Base-by-base conservation (phyloP, 2,888 invertebrate genomes). In the Pristionchus exspectatus region DNA sequence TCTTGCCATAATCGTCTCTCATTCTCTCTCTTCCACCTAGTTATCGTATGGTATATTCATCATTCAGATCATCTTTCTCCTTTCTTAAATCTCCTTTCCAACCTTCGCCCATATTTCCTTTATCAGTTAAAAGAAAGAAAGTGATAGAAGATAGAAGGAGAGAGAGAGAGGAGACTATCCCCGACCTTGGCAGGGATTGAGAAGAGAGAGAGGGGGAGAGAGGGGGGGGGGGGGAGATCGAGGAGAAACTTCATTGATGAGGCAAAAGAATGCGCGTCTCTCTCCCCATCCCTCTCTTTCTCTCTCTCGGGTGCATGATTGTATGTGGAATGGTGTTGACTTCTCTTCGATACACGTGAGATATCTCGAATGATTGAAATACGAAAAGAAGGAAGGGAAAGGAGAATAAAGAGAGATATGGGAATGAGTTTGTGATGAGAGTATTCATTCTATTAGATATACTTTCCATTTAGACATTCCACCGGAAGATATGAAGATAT, bases 151-250 rank as follows among this genome's bases (percentile, higher is more conserved):
- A 74, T 33, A 33, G 33, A 74, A 33, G 16, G 33, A 72, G 66
- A 30, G 72, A 30, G 21, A 30, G 30, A 30, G 12, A 30, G 30
- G 72, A 72, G 33, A 72, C 72, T 72, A 72, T 72, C 72, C 12
- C 72, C 72, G 72, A 72, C 72, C 72, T 72, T 72, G 9, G 90
- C 87, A 18, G 50, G 24, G 44, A 59, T 21, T n/a, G 69, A 74
- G 59, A 30, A 50, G 66, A 54, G 33, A 38, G 54, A 33, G 27
- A 69, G 69, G 54, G 77, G 54, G 54, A 30, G 56, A 54, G 54
- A 66, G 88, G n/a, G 33, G 50, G 24, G 5, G 69, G 30, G 69
- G 30, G 44, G 12, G 44, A 38, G 5, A n/a, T 27, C n/a, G 18
- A 30, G 12, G 72, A 72, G 72, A 72, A 72, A 72, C 72, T 72